A percentile compares a stretch with the other conserved stretches of the same genome.
These are phyloP conservation scores for Naja naja DNA, from an alignment of 2,113 vertebrate species.

Conservation along the genomic window DNA sequence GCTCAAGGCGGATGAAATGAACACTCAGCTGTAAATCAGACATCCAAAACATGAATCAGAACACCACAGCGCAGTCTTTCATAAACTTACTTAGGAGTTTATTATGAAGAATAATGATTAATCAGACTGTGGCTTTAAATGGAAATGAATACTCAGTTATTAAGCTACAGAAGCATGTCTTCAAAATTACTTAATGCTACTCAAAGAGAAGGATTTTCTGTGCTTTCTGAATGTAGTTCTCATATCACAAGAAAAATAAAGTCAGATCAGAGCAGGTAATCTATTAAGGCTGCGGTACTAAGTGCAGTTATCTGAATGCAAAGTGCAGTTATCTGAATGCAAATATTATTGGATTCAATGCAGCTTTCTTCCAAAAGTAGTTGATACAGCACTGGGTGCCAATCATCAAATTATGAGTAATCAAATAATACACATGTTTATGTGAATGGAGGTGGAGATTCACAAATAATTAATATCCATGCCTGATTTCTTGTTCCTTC, in stretches of 20 bases:
- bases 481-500: background rate
- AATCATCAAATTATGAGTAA: background rate
- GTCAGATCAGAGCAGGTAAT: background rate
- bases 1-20: conserved; percentile 35
- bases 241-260: background rate
- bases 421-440: background rate
- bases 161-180: background rate
- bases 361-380: background rate
- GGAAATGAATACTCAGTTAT: background rate
- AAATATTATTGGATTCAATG: background rate
- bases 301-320: too few species aligned
- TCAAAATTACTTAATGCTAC: background rate
- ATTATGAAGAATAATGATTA: background rate
- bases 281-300: background rate
- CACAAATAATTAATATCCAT: background rate
- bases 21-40: background rate
- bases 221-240: background rate
- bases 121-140: background rate
- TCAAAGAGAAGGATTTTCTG: background rate
- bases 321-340: too few species aligned
- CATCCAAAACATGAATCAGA: background rate
- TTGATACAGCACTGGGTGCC: background rate
- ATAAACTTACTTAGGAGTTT: background rate
- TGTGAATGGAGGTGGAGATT: background rate
- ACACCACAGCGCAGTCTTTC: background rate